Conservation (phyloP, 2,797 vertebrate species). For the Aplochiton taeniatus region DNA sequence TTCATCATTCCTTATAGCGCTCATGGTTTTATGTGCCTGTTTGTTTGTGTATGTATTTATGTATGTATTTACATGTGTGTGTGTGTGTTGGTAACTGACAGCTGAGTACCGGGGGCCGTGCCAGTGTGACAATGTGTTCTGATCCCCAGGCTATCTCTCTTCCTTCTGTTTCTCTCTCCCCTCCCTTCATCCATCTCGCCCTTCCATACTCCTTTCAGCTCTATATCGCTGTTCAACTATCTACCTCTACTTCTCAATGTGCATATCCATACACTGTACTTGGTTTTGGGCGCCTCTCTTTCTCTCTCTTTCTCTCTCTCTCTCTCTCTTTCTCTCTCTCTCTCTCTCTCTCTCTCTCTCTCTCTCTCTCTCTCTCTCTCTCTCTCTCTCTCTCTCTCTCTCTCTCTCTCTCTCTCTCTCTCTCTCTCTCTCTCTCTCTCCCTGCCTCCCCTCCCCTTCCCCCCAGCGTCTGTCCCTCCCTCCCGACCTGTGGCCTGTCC, state of each 20-base stretch:
- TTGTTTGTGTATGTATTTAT: not conserved
- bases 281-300: slow-evolving; percentile 13
- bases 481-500: not conserved
- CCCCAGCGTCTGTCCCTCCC: not conserved
- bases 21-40: not conserved
- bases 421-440: slow-evolving; percentile 30
- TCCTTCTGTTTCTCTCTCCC: not conserved
- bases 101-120: slow-evolving; percentile 42
- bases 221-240: not conserved
- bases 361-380: slow-evolving; percentile 3
- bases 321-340: not conserved
- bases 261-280: not conserved
- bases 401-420: slow-evolving; percentile 10
- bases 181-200: not conserved
- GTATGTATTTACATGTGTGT: not conserved
- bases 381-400: slow-evolving; percentile 24
- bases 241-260: not conserved
- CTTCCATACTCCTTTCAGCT: not conserved
- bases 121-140: slow-evolving; percentile 59
- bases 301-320: slow-evolving; percentile 5
- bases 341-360: slow-evolving; percentile 8
- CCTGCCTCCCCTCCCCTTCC: not conserved
- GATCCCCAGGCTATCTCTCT: slow-evolving; percentile 34
- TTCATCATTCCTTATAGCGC: no score
- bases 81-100: slow-evolving; percentile 41